Evolutionary conservation across 2,888 invertebrate species (phyloP).

Genomic region (Helobdella robusta): DNA sequence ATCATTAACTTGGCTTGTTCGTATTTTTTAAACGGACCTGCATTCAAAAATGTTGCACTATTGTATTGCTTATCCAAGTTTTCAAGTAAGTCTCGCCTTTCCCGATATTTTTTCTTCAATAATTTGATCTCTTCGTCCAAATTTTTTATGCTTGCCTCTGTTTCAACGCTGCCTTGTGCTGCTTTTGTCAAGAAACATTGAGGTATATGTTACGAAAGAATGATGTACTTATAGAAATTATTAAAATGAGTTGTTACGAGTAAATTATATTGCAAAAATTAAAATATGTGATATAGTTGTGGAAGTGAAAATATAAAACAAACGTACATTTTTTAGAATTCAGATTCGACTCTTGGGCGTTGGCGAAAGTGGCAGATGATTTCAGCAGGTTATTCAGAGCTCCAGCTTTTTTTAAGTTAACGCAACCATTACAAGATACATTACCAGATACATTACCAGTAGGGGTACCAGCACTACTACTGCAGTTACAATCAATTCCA

Average conservation of each 20-base stretch:
- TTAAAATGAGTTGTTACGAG: no score
- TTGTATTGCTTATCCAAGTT: conserved; percentile 5
- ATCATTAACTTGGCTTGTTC: conserved; percentile 3
- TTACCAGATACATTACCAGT: no score
- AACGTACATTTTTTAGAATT: neutral
- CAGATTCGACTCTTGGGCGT: neutral
- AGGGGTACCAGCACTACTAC: no score
- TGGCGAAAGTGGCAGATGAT: neutral
- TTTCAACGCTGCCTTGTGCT: neutral
- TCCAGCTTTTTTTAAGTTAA: no score
- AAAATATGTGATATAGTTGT: no score
- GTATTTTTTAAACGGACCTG: neutral
- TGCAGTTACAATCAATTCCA: no score
- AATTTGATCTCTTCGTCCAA: neutral
- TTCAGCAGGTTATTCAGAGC: conserved; percentile 3
- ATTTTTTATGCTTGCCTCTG: neutral
- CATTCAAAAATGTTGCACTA: neutral
- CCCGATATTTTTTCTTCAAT: neutral
- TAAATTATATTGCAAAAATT: neutral
- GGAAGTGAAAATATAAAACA: no score
- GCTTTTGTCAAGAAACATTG: no score
- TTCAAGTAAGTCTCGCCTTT: conserved; percentile 12
- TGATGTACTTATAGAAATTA: no score
- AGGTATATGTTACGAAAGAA: no score
- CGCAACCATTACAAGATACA: no score